Evolutionary conservation across 2,797 vertebrate genomes (phyloP).

Genomic region (Poeciliopsis infans): DNA sequence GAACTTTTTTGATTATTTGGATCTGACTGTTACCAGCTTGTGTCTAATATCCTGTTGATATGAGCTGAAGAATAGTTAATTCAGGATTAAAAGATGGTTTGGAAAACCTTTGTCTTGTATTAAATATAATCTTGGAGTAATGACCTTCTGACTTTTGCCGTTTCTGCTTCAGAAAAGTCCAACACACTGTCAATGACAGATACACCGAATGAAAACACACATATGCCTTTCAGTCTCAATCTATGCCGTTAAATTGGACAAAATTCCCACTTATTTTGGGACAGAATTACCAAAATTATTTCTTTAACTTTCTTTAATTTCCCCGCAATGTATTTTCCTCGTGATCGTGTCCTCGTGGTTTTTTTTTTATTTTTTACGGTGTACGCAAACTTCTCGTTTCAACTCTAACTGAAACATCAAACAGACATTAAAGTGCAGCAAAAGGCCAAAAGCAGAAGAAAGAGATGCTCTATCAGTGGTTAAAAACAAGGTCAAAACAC

Average conservation of each 20-base stretch:
- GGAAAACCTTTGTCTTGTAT: background rate
- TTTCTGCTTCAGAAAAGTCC: background rate
- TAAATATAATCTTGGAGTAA: background rate
- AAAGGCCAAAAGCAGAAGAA: background rate
- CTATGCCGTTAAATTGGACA: no score
- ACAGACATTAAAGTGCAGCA: background rate
- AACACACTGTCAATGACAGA: no score
- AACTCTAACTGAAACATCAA: background rate
- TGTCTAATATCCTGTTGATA: background rate
- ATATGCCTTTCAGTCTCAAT: no score
- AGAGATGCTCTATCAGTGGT: constrained; percentile 5
- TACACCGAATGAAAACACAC: no score
- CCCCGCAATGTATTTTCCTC: no score
- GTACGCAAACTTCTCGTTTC: background rate
- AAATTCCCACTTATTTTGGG: no score
- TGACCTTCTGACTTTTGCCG: background rate
- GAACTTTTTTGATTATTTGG: background rate
- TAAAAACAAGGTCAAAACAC: constrained; percentile 21
- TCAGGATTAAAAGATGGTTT: background rate
- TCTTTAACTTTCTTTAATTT: no score
- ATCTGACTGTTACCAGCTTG: background rate
- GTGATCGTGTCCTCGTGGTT: no score
- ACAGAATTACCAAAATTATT: no score
- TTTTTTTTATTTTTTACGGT: background rate
- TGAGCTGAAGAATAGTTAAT: background rate